These are phyloP conservation scores for Muscicapa adusta DNA, from an alignment of 2,113 vertebrate genomes.

Conservation along the genomic window DNA sequence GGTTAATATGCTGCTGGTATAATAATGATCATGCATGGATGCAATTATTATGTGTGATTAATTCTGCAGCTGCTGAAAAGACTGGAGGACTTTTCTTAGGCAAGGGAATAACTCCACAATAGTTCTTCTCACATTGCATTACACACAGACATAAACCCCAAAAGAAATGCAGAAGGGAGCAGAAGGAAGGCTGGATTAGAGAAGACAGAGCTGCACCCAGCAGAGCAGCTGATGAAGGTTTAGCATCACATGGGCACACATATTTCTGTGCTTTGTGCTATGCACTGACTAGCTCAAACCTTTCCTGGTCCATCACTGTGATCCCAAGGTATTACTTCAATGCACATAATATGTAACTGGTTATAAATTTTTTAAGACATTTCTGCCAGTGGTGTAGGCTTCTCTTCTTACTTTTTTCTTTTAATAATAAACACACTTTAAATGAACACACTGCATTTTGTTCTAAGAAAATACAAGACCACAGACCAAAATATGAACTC, in stretches of 20 bases:
- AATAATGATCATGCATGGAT: constrained; percentile 48
- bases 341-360: neutral
- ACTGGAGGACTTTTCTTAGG: constrained; percentile 34
- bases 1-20: constrained; percentile 68
- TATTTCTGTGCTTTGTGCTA: neutral
- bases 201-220: neutral
- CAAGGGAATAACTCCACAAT: constrained; percentile 22
- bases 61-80: constrained; percentile 52
- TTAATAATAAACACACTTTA: neutral
- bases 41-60: constrained; percentile 65
- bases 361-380: neutral
- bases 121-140: constrained; percentile 43
- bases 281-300: neutral
- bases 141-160: neutral
- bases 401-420: neutral
- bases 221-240: constrained; percentile 2
- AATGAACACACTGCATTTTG: neutral
- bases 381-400: neutral
- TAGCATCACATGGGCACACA: neutral
- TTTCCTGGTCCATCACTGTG: neutral
- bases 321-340: neutral
- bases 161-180: neutral
- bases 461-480: neutral
- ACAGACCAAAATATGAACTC: neutral
- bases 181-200: neutral